Evolutionary conservation across 2,797 vertebrate genomes (phyloP), one percentile per base, ranked within the genome.

Genomic region (Coregonus ussuriensis): DNA sequence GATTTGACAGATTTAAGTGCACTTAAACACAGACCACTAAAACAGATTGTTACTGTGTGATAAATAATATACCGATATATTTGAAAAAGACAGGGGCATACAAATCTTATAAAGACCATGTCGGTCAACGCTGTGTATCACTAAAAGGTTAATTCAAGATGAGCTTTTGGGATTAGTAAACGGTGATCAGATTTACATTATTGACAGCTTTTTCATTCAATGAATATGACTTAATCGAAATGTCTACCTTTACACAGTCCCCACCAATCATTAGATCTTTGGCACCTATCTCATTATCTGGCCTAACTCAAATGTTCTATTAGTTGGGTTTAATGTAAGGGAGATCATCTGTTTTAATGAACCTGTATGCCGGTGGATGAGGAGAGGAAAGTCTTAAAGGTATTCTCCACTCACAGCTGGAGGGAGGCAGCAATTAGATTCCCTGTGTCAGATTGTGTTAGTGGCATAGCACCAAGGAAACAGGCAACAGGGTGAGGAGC

Each of bases 281-380:
- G 78, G 69, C 78, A 75, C 69, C 69, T 73, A 70, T 71, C 70
- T 80, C 74, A 80, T 83, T 83, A 83, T 75, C 62, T 59, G 62
- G 72, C 76, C 79, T 75, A 77, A 82, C 77, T 66, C 41, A 21
- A 77, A 74, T 74, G 72, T 77, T 80, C 74, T 75, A 75, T 65
- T 68, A 37, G 80, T 52, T 71, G 78, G 65, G 62, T 77, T 77
- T 83, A 69, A 77, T 77, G 69, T 74, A 76, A 72, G 56, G 66
- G 72, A 54, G 72, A 69, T 78, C 53, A 71, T 14, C 63, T 63
- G 53, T 65, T 66, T 70, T 79, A 78, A 82, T 69, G 69, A 75
- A 54, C 59, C 59, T 63, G 6, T 25, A 29, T 75, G 47, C 52
- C 62, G 18, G 70, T 72, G n/a, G 41, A 67, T 51, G 31, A 21